Percentiles rank a stretch among this genome's conserved stretches.
Conservation (phyloP, 2,113 vertebrate species). For the Otolemur garnettii region DNA sequence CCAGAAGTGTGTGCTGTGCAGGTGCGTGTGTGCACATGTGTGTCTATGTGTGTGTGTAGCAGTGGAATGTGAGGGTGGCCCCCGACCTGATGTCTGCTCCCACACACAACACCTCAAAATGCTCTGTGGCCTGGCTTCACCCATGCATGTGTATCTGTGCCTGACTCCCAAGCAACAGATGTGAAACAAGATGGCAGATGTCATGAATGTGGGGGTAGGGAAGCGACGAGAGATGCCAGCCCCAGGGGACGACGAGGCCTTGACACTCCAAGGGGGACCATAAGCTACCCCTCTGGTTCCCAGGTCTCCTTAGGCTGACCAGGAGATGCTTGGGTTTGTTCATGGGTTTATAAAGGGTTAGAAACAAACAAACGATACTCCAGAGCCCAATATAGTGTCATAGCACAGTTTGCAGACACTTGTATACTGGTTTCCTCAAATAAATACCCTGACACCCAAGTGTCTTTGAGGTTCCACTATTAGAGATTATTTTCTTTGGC, state of each 20-base stretch:
- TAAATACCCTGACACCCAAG: not conserved
- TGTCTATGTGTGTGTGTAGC: fast-evolving
- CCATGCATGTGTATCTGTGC: fast-evolving
- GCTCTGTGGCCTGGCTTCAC: not conserved
- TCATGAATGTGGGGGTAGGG: not conserved
- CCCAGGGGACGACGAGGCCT: not conserved
- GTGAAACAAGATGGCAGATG: fast-evolving
- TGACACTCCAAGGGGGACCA: no score
- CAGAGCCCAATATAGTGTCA: not conserved
- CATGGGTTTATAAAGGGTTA: not conserved
- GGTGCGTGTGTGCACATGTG: not conserved
- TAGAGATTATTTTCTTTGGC: constrained; percentile 31
- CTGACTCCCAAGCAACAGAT: not conserved
- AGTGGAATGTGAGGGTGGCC: not conserved
- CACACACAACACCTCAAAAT: not conserved
- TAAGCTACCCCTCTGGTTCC: fast-evolving
- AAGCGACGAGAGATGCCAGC: not conserved
- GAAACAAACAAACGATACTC: not conserved
- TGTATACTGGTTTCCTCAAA: not conserved
- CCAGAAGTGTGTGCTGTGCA: not conserved
- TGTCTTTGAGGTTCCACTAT: not conserved
- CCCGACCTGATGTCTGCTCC: no score
- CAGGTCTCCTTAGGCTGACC: not conserved
- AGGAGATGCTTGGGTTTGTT: no score
- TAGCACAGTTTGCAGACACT: not conserved